Evolutionary conservation across 64 coral and sea anemone genomes (phyloP).

Genomic region (Orbicella faveolata): DNA sequence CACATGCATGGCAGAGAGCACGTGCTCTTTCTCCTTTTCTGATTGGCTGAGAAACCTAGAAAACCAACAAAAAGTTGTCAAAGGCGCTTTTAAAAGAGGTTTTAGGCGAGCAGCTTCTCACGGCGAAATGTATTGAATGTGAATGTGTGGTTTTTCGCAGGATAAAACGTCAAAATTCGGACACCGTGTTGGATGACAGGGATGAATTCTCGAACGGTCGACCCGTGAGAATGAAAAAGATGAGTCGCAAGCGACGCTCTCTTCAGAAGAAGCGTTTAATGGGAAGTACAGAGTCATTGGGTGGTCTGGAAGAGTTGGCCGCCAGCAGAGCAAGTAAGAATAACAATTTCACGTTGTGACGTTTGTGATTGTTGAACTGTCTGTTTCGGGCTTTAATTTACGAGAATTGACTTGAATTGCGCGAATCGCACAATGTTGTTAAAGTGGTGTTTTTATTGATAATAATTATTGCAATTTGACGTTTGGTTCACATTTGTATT

Average conservation of each 20-base stretch:
- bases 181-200: slow-evolving; percentile 53
- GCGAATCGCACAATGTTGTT: no score
- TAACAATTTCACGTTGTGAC: not conserved
- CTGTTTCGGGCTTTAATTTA: no score
- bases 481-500: no score
- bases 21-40: no score
- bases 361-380: not conserved
- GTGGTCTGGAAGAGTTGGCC: slow-evolving; percentile 58
- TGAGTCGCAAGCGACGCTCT: slow-evolving; percentile 46
- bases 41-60: no score
- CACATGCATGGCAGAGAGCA: no score
- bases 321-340: slow-evolving; percentile 45
- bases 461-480: no score
- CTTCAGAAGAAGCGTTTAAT: slow-evolving; percentile 66
- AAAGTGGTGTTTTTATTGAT: no score
- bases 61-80: no score
- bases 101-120: no score
- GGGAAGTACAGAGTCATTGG: slow-evolving; percentile 83
- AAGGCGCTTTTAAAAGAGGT: no score
- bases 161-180: slow-evolving; percentile 30
- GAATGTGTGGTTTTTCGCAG: not conserved
- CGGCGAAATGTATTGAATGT: not conserved
- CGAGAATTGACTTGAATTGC: no score
- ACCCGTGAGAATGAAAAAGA: slow-evolving; percentile 52
- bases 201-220: slow-evolving; percentile 43